Conservation (phyloP, 2,113 vertebrate genomes). For the Ctenomys sociabilis region DNA sequence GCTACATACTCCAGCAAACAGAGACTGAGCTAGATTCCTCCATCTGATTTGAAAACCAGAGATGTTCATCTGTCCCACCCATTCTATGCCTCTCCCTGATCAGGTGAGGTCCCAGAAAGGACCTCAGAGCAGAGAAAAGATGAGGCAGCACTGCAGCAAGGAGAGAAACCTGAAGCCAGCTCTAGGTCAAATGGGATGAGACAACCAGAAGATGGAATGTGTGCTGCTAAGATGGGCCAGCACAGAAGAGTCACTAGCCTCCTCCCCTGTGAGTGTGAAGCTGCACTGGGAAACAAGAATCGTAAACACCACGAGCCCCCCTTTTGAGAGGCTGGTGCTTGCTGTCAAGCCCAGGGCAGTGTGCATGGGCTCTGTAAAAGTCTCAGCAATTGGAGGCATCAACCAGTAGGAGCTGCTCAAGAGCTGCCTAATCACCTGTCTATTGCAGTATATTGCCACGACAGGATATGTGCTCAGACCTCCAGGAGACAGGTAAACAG, state of each 20-base stretch:
- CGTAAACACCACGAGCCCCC: neutral
- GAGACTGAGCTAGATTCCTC: constrained; percentile 8
- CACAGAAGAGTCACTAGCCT: neutral
- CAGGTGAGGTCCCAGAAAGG: neutral
- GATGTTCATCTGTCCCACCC: neutral
- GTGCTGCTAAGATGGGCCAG: neutral
- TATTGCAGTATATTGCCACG: neutral
- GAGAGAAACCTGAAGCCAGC: neutral
- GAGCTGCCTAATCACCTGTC: neutral
- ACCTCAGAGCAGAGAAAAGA: neutral
- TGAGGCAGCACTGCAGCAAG: neutral
- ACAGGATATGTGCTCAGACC: neutral
- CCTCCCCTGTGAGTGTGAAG: neutral
- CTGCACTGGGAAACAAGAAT: neutral
- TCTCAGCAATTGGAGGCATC: neutral
- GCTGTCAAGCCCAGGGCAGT: neutral
- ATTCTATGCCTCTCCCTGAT: neutral
- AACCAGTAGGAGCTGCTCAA: constrained; percentile 6
- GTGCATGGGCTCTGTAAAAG: neutral
- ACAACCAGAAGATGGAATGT: neutral
- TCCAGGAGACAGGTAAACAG: neutral
- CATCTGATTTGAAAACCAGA: neutral
- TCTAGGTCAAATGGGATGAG: neutral
- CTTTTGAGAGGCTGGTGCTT: neutral
- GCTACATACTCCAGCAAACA: neutral